Conservation (phyloP, 2,888 invertebrate species). For the Laothoe populi region DNA sequence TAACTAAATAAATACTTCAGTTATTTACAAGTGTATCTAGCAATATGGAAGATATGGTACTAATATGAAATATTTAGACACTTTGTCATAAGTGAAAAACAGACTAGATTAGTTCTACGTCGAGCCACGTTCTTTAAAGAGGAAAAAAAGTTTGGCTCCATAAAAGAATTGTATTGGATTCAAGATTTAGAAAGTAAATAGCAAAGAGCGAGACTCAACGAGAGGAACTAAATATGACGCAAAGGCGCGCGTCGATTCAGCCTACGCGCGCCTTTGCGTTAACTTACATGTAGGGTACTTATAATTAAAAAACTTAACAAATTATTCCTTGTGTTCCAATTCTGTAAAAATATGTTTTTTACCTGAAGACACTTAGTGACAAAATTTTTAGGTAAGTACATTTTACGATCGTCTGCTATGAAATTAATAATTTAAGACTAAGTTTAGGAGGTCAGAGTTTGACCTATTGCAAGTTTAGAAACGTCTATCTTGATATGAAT, state of each 20-base stretch:
- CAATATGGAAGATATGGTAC: constrained; percentile 28
- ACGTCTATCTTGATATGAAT: too few relatives aligned
- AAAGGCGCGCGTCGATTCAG: constrained; percentile 61
- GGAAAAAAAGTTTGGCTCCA: constrained; percentile 21
- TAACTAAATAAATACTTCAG: constrained; percentile 37
- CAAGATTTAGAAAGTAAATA: constrained; percentile 24
- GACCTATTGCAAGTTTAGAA: neutral
- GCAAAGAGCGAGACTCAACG: constrained; percentile 63
- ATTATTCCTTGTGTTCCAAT: constrained; percentile 16
- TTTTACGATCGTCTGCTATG: neutral
- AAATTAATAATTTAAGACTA: neutral
- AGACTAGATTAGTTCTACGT: constrained; percentile 83
- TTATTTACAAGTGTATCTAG: constrained; percentile 44
- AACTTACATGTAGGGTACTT: constrained; percentile 49
- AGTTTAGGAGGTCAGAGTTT: neutral
- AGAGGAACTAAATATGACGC: constrained; percentile 71
- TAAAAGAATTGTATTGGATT: constrained; percentile 27
- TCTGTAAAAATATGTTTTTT: constrained; percentile 12
- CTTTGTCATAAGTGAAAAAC: constrained; percentile 50
- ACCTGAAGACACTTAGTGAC: neutral
- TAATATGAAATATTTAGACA: constrained; percentile 26
- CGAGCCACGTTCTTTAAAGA: constrained; percentile 57
- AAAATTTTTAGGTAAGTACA: too few relatives aligned
- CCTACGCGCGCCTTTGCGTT: constrained; percentile 67
- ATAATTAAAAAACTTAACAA: constrained; percentile 47